Conservation (phyloP, 2,797 vertebrate species). For the Tiaroga cobitis region DNA sequence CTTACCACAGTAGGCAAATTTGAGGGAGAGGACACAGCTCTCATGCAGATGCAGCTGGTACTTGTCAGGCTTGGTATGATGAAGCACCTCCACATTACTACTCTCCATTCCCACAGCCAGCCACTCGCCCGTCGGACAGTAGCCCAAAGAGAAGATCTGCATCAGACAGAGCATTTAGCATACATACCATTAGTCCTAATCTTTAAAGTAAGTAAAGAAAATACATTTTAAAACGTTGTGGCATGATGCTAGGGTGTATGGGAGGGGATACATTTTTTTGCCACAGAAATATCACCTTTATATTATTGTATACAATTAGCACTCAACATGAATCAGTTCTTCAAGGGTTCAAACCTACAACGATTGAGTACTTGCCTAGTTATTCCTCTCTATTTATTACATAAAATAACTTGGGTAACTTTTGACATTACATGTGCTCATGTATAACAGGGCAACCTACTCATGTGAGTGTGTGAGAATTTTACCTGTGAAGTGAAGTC, state of each 20-base stretch:
- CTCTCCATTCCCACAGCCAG: slow-evolving; percentile 97
- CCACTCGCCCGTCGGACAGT: slow-evolving; percentile 96
- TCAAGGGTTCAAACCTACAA: neutral
- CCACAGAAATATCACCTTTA: neutral
- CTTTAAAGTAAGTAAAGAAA: neutral
- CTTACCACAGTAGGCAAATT: slow-evolving; percentile 96
- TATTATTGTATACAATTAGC: neutral
- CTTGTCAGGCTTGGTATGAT: slow-evolving; percentile 95
- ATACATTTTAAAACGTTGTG: neutral
- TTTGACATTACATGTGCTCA: neutral
- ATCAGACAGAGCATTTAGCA: neutral
- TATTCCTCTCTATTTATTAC: neutral
- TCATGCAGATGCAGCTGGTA: slow-evolving; percentile 97
- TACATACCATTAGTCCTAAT: neutral
- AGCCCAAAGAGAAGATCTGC: slow-evolving; percentile 95
- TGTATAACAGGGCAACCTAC: neutral
- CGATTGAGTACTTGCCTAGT: neutral
- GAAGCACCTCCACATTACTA: slow-evolving; percentile 95
- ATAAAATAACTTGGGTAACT: neutral
- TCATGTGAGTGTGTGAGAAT: neutral
- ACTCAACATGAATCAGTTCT: neutral
- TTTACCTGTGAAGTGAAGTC: slow-evolving; percentile 97
- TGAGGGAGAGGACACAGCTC: slow-evolving; percentile 96
- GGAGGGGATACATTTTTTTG: too few species aligned
- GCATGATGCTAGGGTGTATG: neutral